A percentile compares a stretch with the other conserved stretches of the same genome.
These are phyloP conservation scores for Melanotaenia maccullochi DNA, from an alignment of 2,797 vertebrate species.

Conservation along the genomic window DNA sequence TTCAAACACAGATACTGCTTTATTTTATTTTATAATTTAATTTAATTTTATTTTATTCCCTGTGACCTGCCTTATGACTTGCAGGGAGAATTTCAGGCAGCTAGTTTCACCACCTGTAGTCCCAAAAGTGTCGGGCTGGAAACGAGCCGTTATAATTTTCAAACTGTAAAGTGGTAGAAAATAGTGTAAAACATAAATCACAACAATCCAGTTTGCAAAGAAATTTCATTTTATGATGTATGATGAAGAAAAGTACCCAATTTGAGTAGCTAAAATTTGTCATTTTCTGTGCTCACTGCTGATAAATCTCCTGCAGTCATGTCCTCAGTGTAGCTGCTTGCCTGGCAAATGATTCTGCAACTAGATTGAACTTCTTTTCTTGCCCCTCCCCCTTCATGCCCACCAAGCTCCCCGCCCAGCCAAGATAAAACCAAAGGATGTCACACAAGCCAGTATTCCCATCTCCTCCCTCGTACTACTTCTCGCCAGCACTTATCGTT, in stretches of 20 bases:
- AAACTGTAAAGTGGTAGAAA: not conserved
- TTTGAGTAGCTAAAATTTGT: not conserved
- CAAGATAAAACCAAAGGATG: constrained; percentile 80
- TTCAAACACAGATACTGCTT: not conserved
- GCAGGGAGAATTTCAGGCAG: constrained; percentile 72
- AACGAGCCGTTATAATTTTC: not conserved
- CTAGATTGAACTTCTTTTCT: not conserved
- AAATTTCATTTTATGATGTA: not conserved
- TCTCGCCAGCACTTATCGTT: constrained; percentile 55
- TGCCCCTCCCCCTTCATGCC: not conserved
- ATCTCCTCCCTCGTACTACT: constrained; percentile 36
- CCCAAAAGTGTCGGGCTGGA: constrained; percentile 5
- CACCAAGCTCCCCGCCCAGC: constrained; percentile 5
- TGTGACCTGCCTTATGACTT: constrained; percentile 72
- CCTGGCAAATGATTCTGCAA: constrained; percentile 17
- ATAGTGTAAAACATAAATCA: not conserved
- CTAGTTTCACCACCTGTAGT: constrained; percentile 35
- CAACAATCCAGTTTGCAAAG: not conserved
- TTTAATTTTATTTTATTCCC: too few species aligned
- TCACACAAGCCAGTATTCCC: constrained; percentile 55
- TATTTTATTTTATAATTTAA: not conserved
- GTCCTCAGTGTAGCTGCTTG: constrained; percentile 17
- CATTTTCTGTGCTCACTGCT: not conserved
- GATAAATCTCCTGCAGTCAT: constrained; percentile 11
- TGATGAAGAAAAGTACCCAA: not conserved